A percentile compares a stretch with the other conserved stretches of the same genome.
Evolutionary conservation across 2,113 vertebrate genomes (phyloP).

Genomic region (Bubo blakistoni): DNA sequence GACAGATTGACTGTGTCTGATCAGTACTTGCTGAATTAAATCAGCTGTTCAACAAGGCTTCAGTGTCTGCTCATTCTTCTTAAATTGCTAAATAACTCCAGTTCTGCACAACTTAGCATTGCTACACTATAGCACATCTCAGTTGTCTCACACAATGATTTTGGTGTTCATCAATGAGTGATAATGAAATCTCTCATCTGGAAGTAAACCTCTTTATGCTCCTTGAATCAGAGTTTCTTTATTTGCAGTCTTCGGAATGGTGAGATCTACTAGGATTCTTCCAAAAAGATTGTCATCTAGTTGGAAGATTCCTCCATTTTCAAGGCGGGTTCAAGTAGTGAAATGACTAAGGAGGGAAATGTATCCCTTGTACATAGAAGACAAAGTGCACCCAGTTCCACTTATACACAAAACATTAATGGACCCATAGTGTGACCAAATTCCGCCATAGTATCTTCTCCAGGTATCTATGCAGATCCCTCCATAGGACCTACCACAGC

Average conservation of each 20-base stretch:
- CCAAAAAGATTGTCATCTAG: background rate
- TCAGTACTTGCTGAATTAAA: conserved; percentile 1
- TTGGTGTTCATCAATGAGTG: background rate
- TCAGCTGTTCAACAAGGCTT: background rate
- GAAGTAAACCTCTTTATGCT: background rate
- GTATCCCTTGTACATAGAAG: background rate
- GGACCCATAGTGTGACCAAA: background rate
- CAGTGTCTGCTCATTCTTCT: background rate
- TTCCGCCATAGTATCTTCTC: background rate
- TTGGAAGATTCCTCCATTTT: background rate
- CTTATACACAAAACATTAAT: background rate
- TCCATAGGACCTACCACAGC: background rate
- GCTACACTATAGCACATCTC: background rate
- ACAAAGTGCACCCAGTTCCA: background rate
- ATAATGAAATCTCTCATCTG: background rate
- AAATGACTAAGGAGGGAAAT: background rate
- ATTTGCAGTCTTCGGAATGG: background rate
- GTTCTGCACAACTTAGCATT: background rate
- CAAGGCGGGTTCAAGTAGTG: background rate
- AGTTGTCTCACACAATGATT: background rate
- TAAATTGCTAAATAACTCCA: background rate
- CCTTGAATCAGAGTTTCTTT: background rate
- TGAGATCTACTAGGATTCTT: background rate
- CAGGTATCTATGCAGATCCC: background rate
- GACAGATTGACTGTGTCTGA: background rate